Percentiles rank a stretch among this genome's conserved stretches.
phyloP scores from a whole-genome alignment of 2,888 invertebrate species.

The Sesia bembeciformis region DNA sequence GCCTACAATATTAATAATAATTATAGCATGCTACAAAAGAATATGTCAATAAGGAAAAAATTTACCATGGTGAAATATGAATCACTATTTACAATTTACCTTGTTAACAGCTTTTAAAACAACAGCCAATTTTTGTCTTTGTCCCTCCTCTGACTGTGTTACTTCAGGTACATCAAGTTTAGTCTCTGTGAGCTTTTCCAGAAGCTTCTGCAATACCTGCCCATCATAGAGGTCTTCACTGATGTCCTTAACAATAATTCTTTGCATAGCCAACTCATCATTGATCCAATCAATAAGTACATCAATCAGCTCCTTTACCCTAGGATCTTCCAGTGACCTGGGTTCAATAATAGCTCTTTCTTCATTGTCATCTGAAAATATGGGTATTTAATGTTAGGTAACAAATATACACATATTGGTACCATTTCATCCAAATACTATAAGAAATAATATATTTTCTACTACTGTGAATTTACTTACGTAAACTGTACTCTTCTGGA shows the following conservation, averaged over 20 bases:
- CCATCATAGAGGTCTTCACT: slow-evolving; percentile 99
- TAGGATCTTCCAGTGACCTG: slow-evolving; percentile 88
- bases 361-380: slow-evolving; percentile 90
- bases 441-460: not conserved
- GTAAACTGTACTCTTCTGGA: slow-evolving; percentile 93
- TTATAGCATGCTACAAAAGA: too few species aligned
- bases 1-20: slow-evolving; percentile 53
- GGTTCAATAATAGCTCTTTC: slow-evolving; percentile 97
- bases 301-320: slow-evolving; percentile 86
- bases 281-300: slow-evolving; percentile 98
- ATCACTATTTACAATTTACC: slow-evolving; percentile 47
- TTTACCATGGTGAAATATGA: not conserved
- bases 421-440: too few species aligned
- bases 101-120: slow-evolving; percentile 92
- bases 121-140: slow-evolving; percentile 93
- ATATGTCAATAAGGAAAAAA: not conserved
- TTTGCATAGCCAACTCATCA: slow-evolving; percentile 95
- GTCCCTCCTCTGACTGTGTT: slow-evolving; percentile 97
- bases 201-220: slow-evolving; percentile 82
- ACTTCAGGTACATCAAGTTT: slow-evolving; percentile 98
- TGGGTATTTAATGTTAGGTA: too few species aligned
- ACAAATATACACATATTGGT: too few species aligned
- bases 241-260: slow-evolving; percentile 97
- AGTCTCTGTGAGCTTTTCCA: slow-evolving; percentile 89
- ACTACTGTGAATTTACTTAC: slow-evolving; percentile 62